phyloP scores from a whole-genome alignment of 2,113 vertebrate genomes.

The Urocolius indicus region DNA sequence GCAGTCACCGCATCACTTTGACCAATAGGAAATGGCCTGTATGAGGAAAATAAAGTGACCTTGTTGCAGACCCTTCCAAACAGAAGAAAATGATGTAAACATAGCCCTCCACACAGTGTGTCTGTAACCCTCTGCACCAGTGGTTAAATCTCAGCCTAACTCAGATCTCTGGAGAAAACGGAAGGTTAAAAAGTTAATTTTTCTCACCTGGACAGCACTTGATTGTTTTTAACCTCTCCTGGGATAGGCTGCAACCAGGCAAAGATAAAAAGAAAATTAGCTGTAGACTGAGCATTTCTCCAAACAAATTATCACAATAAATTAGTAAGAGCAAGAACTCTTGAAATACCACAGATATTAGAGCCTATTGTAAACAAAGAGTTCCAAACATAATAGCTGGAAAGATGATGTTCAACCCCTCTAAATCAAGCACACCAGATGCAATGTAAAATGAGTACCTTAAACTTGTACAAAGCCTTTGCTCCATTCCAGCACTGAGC shows the following conservation, averaged over 20 bases:
- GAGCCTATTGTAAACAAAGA: constrained; percentile 1
- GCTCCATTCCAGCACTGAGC: accelerated
- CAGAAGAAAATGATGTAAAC: background rate
- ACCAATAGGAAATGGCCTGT: background rate
- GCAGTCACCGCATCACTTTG: background rate
- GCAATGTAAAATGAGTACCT: background rate
- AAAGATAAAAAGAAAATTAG: background rate
- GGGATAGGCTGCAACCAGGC: background rate
- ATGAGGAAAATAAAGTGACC: background rate
- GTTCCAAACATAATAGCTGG: background rate
- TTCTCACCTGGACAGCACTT: background rate
- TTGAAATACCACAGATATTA: background rate
- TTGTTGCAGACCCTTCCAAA: background rate
- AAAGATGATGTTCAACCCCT: background rate
- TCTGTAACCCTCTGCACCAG: background rate
- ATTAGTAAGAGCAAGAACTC: background rate
- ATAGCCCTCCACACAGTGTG: background rate
- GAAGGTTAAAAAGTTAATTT: background rate
- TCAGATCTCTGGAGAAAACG: background rate
- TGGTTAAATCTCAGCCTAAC: background rate
- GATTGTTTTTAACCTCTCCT: background rate
- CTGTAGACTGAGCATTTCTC: background rate
- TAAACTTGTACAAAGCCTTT: background rate
- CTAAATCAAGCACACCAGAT: background rate
- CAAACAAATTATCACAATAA: background rate